These are phyloP conservation scores for Neogobius melanostomus DNA, from an alignment of 2,113 vertebrate genomes.

Conservation along the genomic window DNA sequence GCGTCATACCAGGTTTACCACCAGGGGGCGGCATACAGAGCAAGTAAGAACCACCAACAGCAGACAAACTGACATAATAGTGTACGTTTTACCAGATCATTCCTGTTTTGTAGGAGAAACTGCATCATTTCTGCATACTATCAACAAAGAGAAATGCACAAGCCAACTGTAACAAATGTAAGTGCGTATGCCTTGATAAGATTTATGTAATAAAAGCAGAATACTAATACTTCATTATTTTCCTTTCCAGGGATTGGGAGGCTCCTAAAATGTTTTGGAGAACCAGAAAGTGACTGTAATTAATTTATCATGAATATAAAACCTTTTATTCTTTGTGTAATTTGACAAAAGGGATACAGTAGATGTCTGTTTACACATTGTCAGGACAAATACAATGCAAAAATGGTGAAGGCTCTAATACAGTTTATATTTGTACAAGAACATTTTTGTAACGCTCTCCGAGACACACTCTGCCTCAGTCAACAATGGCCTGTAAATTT, in stretches of 20 bases:
- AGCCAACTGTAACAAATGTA: slow-evolving; percentile 66
- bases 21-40: slow-evolving; percentile 83
- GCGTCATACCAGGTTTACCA: slow-evolving; percentile 77
- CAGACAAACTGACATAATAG: not conserved
- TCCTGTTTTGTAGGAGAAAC: slow-evolving; percentile 71
- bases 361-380: slow-evolving; percentile 53
- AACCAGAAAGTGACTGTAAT: slow-evolving; percentile 35
- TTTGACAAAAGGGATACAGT: slow-evolving; percentile 30
- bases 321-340: slow-evolving; percentile 43
- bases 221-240: slow-evolving; percentile 8
- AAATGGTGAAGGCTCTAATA: slow-evolving; percentile 47
- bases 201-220: not conserved
- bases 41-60: slow-evolving; percentile 73
- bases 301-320: slow-evolving; percentile 38
- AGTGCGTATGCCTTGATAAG: slow-evolving; percentile 21
- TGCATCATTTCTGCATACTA: slow-evolving; percentile 80
- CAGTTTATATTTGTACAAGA: slow-evolving; percentile 68
- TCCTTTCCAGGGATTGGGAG: slow-evolving; percentile 50
- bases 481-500: slow-evolving; percentile 31
- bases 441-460: slow-evolving; percentile 64
- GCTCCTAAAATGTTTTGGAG: slow-evolving; percentile 38
- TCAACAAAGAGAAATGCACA: slow-evolving; percentile 71
- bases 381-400: slow-evolving; percentile 50
- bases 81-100: not conserved
- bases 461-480: slow-evolving; percentile 60